A percentile compares a stretch with the other conserved stretches of the same genome.
These are phyloP conservation scores for Lycophotia porphyrea DNA, from an alignment of 2,888 invertebrate genomes.

Conservation along the genomic window DNA sequence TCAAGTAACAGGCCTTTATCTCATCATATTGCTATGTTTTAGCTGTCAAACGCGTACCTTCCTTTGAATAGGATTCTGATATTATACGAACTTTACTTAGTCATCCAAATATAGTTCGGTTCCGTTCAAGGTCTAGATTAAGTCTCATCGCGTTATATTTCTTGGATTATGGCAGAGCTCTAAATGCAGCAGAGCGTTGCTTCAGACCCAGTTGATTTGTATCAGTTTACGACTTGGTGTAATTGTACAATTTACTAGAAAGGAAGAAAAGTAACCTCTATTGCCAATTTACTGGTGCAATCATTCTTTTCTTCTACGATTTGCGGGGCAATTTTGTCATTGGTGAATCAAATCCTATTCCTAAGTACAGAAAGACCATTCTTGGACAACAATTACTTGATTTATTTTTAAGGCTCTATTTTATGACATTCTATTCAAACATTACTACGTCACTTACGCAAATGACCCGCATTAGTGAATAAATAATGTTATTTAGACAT, in stretches of 20 bases:
- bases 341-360: background rate
- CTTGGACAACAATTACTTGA: conserved; percentile 20
- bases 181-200: conserved; percentile 1
- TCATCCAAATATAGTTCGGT: background rate
- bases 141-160: background rate
- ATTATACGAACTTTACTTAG: no score
- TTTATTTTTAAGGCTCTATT: conserved; percentile 18
- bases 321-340: conserved; percentile 20
- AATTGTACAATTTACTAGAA: conserved; percentile 2
- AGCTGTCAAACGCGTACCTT: no score
- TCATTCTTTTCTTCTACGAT: background rate
- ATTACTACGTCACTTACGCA: conserved; percentile 30
- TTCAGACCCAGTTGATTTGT: conserved; percentile 7
- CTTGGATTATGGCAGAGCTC: background rate
- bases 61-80: no score
- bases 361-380: conserved; percentile 12
- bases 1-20: no score
- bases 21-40: no score
- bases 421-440: conserved; percentile 24
- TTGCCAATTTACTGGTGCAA: conserved; percentile 10
- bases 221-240: background rate
- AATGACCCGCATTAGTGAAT: conserved; percentile 57
- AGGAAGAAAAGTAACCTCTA: background rate
- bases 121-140: background rate
- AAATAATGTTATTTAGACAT: conserved; percentile 51